Evolutionary conservation across 1,140 invertebrate species (phyloP).

Genomic region (Mamestra configurata): DNA sequence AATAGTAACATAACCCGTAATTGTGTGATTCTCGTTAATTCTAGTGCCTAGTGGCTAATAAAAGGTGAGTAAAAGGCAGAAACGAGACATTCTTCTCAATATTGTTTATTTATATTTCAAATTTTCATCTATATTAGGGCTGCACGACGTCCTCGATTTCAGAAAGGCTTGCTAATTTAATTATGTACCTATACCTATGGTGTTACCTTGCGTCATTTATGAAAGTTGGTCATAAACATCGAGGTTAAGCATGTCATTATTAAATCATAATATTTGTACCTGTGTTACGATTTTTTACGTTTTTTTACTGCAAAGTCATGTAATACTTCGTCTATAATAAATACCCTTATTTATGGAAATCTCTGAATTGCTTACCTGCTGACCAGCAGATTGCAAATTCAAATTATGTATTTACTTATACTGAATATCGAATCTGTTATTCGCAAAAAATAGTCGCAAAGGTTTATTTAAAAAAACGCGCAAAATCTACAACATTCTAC

Average conservation of each 20-base stretch:
- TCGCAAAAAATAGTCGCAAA: no score
- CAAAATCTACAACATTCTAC: background rate
- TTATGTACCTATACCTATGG: background rate
- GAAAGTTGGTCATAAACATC: background rate
- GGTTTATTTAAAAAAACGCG: no score
- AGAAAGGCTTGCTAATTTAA: conserved; percentile 23
- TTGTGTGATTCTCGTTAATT: conserved; percentile 17
- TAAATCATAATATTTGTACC: background rate
- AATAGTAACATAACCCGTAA: conserved; percentile 7
- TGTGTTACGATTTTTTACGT: background rate
- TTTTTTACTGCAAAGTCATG: background rate
- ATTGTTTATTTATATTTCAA: conserved; percentile 46
- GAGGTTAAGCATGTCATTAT: background rate
- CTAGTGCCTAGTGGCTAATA: conserved; percentile 17
- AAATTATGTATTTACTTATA: no score
- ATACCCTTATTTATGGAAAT: no score
- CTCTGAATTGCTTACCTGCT: no score
- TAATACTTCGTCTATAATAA: background rate
- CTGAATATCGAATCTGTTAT: no score
- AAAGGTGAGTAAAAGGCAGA: conserved; percentile 20
- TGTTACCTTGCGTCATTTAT: background rate
- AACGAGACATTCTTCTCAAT: background rate
- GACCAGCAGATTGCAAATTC: no score
- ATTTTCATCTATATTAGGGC: background rate
- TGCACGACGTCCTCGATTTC: background rate